Conservation (phyloP, 2,113 vertebrate genomes). For the Pionites leucogaster region DNA sequence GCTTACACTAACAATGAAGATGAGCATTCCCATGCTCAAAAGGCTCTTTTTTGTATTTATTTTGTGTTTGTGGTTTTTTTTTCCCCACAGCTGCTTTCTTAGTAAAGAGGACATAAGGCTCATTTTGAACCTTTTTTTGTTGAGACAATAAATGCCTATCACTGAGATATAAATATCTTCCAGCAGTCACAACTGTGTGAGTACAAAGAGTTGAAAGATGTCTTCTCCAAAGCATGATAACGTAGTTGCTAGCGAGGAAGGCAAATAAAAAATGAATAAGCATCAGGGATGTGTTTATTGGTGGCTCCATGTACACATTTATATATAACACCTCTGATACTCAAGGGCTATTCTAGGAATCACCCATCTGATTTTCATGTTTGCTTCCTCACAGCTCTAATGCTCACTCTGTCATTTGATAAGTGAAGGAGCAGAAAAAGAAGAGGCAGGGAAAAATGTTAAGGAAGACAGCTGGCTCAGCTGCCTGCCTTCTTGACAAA, state of each 20-base stretch:
- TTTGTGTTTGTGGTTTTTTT: not conserved
- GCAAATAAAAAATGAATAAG: not conserved
- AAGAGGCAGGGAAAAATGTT: not conserved
- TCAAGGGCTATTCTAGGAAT: not conserved
- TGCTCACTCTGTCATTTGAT: not conserved
- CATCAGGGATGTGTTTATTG: not conserved
- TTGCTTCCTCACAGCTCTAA: not conserved
- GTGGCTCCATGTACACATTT: not conserved
- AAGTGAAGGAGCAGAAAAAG: not conserved
- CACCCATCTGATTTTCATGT: not conserved
- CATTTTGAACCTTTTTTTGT: slow-evolving; percentile 26
- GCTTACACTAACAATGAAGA: not conserved
- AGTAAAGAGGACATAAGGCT: not conserved
- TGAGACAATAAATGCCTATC: not conserved
- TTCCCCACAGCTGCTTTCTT: not conserved
- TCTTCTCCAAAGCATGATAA: not conserved
- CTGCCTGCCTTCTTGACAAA: not conserved
- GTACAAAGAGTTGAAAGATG: not conserved
- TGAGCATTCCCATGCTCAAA: not conserved
- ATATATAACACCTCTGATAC: not conserved
- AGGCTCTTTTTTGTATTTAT: not conserved
- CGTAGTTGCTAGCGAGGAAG: not conserved
- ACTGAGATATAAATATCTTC: not conserved
- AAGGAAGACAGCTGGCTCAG: not conserved
- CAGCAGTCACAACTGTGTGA: not conserved